Percentiles rank a stretch among this genome's conserved stretches.
Evolutionary conservation across 2,113 vertebrate species (phyloP).

Genomic region (Hyla sarda): DNA sequence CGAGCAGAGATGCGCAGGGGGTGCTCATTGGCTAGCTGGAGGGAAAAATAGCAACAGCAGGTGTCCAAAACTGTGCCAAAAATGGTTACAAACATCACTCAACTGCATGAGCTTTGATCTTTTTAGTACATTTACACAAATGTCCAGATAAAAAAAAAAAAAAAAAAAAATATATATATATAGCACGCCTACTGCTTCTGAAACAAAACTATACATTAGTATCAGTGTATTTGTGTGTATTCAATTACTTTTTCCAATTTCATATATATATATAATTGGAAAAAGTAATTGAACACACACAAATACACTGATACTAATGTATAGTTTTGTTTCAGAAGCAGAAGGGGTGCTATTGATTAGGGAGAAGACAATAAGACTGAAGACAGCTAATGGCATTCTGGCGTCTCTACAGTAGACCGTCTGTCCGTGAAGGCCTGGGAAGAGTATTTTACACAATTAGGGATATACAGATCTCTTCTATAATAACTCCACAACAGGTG

Average conservation of each 20-base stretch:
- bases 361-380: constrained; percentile 77
- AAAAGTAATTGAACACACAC: constrained; percentile 1
- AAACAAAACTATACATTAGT: too few relatives aligned
- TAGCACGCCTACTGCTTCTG: too few relatives aligned
- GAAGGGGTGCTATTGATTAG: constrained; percentile 36
- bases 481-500: constrained; percentile 95
- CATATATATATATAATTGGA: background rate
- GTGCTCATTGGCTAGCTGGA: constrained; percentile 92
- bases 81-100: constrained; percentile 97
- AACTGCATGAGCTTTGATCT: constrained; percentile 94
- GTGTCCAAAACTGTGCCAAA: constrained; percentile 92
- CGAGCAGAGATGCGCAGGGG: constrained; percentile 96
- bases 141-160: constrained; percentile 72
- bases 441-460: constrained; percentile 95
- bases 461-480: constrained; percentile 87
- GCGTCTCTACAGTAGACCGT: constrained; percentile 87
- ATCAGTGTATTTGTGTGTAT: too few relatives aligned
- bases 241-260: too few relatives aligned
- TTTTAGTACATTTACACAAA: constrained; percentile 94
- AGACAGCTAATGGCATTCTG: constrained; percentile 92
- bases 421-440: constrained; percentile 81
- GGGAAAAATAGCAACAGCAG: constrained; percentile 94
- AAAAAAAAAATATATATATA: too few relatives aligned
- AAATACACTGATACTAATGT: constrained; percentile 15
- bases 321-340: constrained; percentile 80